Percentiles rank a stretch among this genome's conserved stretches.
These are phyloP conservation scores for Halocaridina rubra DNA, from an alignment of 2,888 invertebrate genomes.

Conservation along the genomic window DNA sequence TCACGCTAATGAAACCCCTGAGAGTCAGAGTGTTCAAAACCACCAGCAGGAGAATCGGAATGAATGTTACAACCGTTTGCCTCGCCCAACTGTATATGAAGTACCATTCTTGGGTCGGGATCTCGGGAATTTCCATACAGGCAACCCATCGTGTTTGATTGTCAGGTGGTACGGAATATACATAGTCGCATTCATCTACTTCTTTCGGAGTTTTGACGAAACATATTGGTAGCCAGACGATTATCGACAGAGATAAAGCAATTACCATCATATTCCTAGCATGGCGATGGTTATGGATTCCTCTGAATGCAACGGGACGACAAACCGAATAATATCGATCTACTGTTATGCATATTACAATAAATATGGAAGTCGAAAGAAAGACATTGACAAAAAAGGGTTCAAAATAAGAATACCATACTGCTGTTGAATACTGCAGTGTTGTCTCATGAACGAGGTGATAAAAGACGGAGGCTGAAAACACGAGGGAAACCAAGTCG, in stretches of 20 bases:
- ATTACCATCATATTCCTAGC: constrained; percentile 67
- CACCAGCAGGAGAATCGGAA: constrained; percentile 70
- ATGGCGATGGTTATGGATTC: constrained; percentile 67
- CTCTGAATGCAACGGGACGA: constrained; percentile 67
- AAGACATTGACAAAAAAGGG: constrained; percentile 70
- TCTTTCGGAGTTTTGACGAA: constrained; percentile 67
- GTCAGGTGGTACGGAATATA: background rate
- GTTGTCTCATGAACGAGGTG: constrained; percentile 42
- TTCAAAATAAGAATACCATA: constrained; percentile 70
- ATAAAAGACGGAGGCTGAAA: constrained; percentile 67
- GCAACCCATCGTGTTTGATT: constrained; percentile 38
- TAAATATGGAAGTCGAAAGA: constrained; percentile 71
- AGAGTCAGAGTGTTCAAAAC: constrained; percentile 70
- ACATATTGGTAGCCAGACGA: constrained; percentile 69
- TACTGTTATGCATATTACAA: constrained; percentile 71
- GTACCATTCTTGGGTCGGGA: background rate
- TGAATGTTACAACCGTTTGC: constrained; percentile 69
- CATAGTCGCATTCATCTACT: constrained; percentile 9
- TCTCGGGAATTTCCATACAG: background rate
- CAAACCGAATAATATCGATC: constrained; percentile 71
- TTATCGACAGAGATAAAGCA: constrained; percentile 68
- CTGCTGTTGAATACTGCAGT: constrained; percentile 65
- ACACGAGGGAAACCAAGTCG: constrained; percentile 69
- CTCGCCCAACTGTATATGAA: constrained; percentile 68
- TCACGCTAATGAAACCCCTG: constrained; percentile 69